A percentile compares a stretch with the other conserved stretches of the same genome.
phyloP scores from a whole-genome alignment of 1,140 invertebrate species.

The Coptotermes formosanus region DNA sequence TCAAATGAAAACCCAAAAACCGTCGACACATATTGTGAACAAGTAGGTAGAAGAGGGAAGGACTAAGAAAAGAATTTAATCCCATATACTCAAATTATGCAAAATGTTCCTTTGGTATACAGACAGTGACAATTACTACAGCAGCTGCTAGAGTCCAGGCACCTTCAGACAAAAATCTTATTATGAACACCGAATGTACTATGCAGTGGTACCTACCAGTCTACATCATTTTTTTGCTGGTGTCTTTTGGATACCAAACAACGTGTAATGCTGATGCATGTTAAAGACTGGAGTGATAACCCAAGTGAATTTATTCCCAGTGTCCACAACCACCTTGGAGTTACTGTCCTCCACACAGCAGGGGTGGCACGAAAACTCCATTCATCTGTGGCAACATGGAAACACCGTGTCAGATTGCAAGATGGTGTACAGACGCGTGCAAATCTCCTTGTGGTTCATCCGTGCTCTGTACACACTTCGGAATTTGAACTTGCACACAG shows the following conservation, averaged over 20 bases:
- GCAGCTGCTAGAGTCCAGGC: too few species aligned
- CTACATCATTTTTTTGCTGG: neutral
- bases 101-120: too few species aligned
- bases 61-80: too few species aligned
- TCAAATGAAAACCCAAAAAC: too few species aligned
- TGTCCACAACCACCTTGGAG: constrained; percentile 52
- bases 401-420: constrained; percentile 47
- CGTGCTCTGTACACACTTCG: constrained; percentile 48
- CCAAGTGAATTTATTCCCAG: constrained; percentile 54
- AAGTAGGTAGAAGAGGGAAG: too few species aligned
- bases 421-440: constrained; percentile 50
- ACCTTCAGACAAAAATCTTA: too few species aligned
- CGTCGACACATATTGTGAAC: too few species aligned
- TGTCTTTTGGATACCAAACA: constrained; percentile 50
- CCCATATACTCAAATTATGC: too few species aligned
- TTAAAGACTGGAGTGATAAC: constrained; percentile 49
- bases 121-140: too few species aligned
- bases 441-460: constrained; percentile 51
- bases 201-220: neutral
- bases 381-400: constrained; percentile 50
- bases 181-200: neutral
- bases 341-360: constrained; percentile 50
- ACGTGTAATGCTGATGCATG: constrained; percentile 48
- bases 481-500: constrained; percentile 49
- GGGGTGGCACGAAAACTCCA: constrained; percentile 50